Conservation (phyloP, 2,113 vertebrate species). For the Dasyornis broadbenti region DNA sequence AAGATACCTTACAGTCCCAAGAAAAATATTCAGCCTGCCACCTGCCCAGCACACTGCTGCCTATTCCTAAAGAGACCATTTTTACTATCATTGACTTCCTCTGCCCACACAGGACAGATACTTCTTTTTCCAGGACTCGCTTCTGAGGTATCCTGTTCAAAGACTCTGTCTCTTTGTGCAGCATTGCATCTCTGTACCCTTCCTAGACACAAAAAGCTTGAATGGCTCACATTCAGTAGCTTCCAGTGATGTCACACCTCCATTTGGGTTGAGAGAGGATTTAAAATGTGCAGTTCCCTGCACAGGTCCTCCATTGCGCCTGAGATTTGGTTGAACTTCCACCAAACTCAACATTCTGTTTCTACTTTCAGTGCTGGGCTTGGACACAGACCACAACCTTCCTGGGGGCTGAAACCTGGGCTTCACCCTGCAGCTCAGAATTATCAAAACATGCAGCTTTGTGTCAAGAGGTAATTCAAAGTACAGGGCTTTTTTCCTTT, state of each 20-base stretch:
- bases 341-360: fast-evolving
- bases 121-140: not conserved
- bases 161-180: not conserved
- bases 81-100: not conserved
- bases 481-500: not conserved
- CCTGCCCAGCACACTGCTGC: not conserved
- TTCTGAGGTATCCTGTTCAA: not conserved
- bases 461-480: not conserved
- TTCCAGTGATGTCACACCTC: not conserved
- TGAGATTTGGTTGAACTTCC: not conserved
- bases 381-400: not conserved
- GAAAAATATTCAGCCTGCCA: not conserved
- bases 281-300: not conserved
- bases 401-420: not conserved
- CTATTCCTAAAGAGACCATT: not conserved
- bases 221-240: not conserved
- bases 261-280: not conserved
- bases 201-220: not conserved
- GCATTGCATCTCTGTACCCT: not conserved
- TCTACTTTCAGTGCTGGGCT: not conserved
- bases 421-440: not conserved
- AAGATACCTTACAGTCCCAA: not conserved
- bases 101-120: not conserved
- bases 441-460: not conserved
- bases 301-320: too few species aligned